Evolutionary conservation across 2,888 invertebrate species (phyloP).

Genomic region (Corythucha ciliata): DNA sequence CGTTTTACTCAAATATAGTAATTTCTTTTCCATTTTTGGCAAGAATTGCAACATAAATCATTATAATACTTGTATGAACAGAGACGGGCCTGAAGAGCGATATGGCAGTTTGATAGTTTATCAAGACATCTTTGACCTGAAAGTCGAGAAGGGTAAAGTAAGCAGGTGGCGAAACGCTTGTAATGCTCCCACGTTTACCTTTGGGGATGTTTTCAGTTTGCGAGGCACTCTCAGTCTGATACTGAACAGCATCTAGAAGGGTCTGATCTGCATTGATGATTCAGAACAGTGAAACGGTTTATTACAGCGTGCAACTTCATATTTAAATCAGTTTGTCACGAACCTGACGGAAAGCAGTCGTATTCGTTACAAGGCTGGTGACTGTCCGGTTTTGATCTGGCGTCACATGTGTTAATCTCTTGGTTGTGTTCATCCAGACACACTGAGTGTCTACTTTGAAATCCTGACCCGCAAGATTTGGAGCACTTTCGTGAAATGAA

Average conservation of each 20-base stretch:
- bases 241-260: too few species aligned
- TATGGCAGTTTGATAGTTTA: conserved; percentile 12
- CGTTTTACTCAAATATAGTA: too few species aligned
- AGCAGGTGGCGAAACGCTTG: too few species aligned
- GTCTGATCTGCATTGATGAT: too few species aligned
- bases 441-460: conserved; percentile 4
- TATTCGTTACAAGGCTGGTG: conserved; percentile 4
- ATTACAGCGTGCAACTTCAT: too few species aligned
- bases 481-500: conserved; percentile 12
- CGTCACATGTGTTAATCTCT: conserved; percentile 13
- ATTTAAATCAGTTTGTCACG: background rate
- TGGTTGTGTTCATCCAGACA: conserved; percentile 13
- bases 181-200: too few species aligned
- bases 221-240: too few species aligned
- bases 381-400: background rate
- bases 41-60: conserved; percentile 11
- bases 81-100: conserved; percentile 14
- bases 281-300: too few species aligned
- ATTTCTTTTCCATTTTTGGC: conserved; percentile 6
- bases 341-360: conserved; percentile 8
- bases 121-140: conserved; percentile 16
- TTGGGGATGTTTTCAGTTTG: too few species aligned
- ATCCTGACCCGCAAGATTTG: conserved; percentile 6
- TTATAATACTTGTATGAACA: conserved; percentile 14
- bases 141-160: too few species aligned